phyloP scores from a whole-genome alignment of 2,113 vertebrate genomes.

The Strigops habroptila region DNA sequence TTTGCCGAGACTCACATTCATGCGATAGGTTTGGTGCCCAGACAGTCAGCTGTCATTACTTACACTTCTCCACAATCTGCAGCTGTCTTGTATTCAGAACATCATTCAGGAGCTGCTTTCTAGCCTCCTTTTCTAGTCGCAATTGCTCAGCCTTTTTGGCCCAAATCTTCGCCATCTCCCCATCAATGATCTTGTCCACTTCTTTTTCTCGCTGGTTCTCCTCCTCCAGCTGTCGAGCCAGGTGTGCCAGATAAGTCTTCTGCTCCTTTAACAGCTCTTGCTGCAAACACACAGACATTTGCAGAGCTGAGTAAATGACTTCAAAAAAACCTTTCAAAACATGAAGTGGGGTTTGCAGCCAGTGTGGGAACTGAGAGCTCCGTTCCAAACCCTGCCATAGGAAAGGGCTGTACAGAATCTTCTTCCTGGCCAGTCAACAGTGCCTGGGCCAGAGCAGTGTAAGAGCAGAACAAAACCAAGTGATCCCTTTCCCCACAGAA shows the following conservation, averaged over 20 bases:
- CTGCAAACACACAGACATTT: conserved; percentile 60
- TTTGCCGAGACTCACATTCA: not conserved
- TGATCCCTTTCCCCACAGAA: not conserved
- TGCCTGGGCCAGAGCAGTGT: rapidly evolving
- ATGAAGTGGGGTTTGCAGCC: not conserved
- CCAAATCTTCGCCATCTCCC: conserved; percentile 72
- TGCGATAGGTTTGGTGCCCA: not conserved
- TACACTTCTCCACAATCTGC: conserved; percentile 87
- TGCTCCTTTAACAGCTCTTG: conserved; percentile 76
- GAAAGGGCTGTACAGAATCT: not conserved
- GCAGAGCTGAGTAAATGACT: not conserved
- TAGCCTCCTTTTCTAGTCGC: conserved; percentile 70
- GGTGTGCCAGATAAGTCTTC: conserved; percentile 74
- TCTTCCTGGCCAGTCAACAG: not conserved
- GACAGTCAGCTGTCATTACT: not conserved
- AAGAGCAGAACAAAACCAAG: not conserved
- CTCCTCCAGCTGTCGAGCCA: conserved; percentile 72
- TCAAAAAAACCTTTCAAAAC: not conserved
- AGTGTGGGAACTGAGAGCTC: not conserved
- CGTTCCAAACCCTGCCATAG: not conserved
- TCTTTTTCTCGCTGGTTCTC: conserved; percentile 76
- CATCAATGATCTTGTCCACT: conserved; percentile 70
- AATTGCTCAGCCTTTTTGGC: conserved; percentile 62
- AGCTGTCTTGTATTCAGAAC: conserved; percentile 75
- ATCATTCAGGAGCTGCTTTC: conserved; percentile 76